Conservation (phyloP, 35 echinoderm and acorn worm genomes). For the Hemicentrotus pulcherrimus region DNA sequence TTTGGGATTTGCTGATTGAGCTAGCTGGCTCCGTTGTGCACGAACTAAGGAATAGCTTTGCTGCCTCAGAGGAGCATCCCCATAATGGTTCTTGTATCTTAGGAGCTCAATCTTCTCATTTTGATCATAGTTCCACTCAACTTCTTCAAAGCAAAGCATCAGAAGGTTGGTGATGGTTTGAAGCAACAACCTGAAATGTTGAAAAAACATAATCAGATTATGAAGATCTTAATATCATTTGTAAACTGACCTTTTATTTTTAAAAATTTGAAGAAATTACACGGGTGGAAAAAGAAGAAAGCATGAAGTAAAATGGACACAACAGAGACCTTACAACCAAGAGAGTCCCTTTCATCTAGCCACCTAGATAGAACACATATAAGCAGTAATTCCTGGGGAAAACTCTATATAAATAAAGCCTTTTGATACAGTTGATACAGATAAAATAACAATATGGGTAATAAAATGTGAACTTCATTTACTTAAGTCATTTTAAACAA, state of each 20-base stretch:
- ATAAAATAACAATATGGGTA: no score
- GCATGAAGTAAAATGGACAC: no score
- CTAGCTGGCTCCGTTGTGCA: conserved; percentile 83
- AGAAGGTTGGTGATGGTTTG: conserved; percentile 93
- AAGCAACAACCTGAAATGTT: conserved; percentile 63
- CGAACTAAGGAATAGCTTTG: conserved; percentile 83
- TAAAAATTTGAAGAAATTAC: background rate
- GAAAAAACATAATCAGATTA: background rate
- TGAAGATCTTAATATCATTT: background rate
- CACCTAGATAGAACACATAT: no score
- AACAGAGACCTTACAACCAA: no score
- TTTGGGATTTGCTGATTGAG: conserved; percentile 83
- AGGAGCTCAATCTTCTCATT: conserved; percentile 92
- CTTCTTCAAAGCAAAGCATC: conserved; percentile 92
- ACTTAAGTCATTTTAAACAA: no score
- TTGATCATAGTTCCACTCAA: conserved; percentile 87
- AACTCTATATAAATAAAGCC: no score
- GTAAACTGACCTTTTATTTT: background rate
- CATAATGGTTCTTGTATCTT: conserved; percentile 82
- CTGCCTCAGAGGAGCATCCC: conserved; percentile 82
- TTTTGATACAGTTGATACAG: no score
- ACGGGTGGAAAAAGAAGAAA: background rate
- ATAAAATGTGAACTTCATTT: no score
- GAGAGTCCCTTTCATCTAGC: no score
- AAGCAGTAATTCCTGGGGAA: no score